Percentiles rank a stretch among this genome's conserved stretches.
Conservation (phyloP, 2,113 vertebrate genomes). For the Mesembrinibis cayennensis region DNA sequence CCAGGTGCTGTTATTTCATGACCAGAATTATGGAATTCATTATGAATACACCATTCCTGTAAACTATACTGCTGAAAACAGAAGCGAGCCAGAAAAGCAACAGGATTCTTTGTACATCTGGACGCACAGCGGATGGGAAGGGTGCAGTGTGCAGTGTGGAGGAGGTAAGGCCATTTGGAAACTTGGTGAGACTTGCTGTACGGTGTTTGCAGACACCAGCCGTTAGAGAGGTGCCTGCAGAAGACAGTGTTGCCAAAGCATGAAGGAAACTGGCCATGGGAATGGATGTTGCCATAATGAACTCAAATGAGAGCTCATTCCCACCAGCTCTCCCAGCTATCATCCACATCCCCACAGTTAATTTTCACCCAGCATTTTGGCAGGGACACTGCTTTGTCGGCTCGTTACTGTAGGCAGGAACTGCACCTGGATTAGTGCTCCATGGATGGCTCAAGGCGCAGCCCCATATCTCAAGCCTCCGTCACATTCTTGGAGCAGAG, state of each 20-base stretch:
- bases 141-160: conserved; percentile 92
- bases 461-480: background rate
- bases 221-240: background rate
- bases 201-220: background rate
- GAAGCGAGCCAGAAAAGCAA: conserved; percentile 73
- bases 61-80: conserved; percentile 80
- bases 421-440: conserved; percentile 38
- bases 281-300: background rate
- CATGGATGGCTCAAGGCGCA: background rate
- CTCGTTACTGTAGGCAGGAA: background rate
- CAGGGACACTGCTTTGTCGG: background rate
- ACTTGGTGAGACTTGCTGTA: background rate
- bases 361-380: background rate
- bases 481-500: background rate
- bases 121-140: conserved; percentile 94
- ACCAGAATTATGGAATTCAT: conserved; percentile 95
- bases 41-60: conserved; percentile 96
- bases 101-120: conserved; percentile 91
- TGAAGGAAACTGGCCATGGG: background rate
- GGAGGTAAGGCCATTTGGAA: conserved; percentile 79
- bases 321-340: conserved; percentile 13
- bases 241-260: background rate
- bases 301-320: background rate
- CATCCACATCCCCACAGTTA: background rate
- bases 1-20: conserved; percentile 95